Evolutionary conservation across 2,797 vertebrate genomes (phyloP).

Genomic region (Girardinus metallicus): DNA sequence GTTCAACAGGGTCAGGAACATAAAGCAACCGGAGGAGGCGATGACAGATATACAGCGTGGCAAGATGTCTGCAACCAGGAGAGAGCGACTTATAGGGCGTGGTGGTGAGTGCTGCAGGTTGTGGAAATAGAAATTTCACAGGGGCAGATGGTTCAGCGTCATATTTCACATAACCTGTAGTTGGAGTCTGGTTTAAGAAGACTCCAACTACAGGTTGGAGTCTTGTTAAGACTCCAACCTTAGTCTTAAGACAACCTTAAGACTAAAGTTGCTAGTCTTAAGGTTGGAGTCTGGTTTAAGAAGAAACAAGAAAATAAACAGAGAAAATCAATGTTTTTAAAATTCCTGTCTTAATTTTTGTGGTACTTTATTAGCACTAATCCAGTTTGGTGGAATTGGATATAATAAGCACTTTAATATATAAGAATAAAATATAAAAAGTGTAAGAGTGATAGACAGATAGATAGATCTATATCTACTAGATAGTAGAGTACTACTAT

Average conservation of each 20-base stretch:
- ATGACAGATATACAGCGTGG: constrained; percentile 39
- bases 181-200: not conserved
- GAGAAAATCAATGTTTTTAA: not conserved
- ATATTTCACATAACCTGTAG: not conserved
- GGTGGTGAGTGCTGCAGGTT: constrained; percentile 4
- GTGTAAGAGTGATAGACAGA: not conserved
- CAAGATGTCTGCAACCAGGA: not conserved
- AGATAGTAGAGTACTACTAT: too few relatives aligned
- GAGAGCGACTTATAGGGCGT: not conserved
- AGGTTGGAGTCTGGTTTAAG: too few relatives aligned
- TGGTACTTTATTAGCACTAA: not conserved
- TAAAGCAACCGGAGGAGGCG: constrained; percentile 13
- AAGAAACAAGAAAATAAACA: not conserved
- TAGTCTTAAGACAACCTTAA: too few relatives aligned
- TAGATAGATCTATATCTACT: too few relatives aligned
- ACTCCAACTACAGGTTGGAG: too few relatives aligned
- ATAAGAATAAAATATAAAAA: not conserved
- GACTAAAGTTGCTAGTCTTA: too few relatives aligned
- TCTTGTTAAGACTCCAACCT: too few relatives aligned
- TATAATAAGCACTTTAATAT: not conserved
- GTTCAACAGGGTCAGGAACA: constrained; percentile 16
- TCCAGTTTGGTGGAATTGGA: not conserved
- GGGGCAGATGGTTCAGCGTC: not conserved
- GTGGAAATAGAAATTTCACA: not conserved
- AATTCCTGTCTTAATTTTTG: not conserved